Base-by-base conservation (phyloP, 2,113 vertebrate species). In the Mastomys natalensis region DNA sequence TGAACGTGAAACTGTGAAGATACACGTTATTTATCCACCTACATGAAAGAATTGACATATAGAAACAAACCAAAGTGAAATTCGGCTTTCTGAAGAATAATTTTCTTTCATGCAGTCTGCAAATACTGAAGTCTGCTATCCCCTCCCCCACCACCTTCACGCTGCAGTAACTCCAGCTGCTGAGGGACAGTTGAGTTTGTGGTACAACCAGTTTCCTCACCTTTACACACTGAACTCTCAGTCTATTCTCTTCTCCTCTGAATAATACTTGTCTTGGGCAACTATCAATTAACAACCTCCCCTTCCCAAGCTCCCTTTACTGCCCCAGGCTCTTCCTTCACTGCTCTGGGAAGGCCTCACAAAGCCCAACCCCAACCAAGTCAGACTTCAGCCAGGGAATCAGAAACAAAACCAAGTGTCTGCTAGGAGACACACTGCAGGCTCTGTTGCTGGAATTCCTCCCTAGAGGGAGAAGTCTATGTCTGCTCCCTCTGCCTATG, bases 21-120 rank as follows among this genome's bases (percentile, higher is more conserved):
- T 82, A 51, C 8, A 26, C 64, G 51, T 73, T 37, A n/a, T 37
- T 9, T 89, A 6, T 97, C 55, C 81, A 51, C 64, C n/a, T 96
- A 62, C 1, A 64, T 6, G 26, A 70, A 89, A 81, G 43, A 76
- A 70, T 9, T 66, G 45, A 80, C 85, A 89, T 70, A n/a, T 11
- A 87, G 40, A 80, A 86, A 85, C 77, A 84, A 84, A 84, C 45
- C 72, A 85, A 95, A 48, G 43, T 58, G 60, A 87, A 37, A 11
- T 22, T 93, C 31, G 70, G 45, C 24, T 84, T 93, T 84, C 9
- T 68, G 70, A 90, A 91, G 45, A 58, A 24, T 68, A 48, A 72
- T 68, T 76, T 86, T 34, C 85, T 70, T 86, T 37, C 66, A 19
- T 24, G 16, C 21, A 31, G 11, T 73, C 53, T 58, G 74, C 74